A percentile compares a stretch with the other conserved stretches of the same genome.
Conservation (phyloP, 1,140 invertebrate genomes). For the Choristoneura fumiferana region DNA sequence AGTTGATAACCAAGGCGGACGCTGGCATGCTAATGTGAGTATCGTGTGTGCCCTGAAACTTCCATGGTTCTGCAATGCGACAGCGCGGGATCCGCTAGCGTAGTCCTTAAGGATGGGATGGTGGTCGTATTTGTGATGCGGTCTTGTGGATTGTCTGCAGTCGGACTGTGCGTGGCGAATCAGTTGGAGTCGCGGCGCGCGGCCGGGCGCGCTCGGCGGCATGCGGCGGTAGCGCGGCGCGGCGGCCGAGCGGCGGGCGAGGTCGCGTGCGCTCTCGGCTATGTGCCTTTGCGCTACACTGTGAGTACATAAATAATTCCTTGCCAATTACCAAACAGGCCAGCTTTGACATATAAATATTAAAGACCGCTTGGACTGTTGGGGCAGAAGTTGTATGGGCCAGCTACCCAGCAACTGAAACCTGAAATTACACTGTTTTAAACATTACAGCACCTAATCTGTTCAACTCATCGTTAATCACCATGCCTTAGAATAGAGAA, state of each 20-base stretch:
- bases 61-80: constrained; percentile 66
- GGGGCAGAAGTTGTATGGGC: too few relatives aligned
- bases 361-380: too few relatives aligned
- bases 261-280: constrained; percentile 71
- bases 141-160: constrained; percentile 60
- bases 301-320: constrained; percentile 72
- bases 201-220: constrained; percentile 48
- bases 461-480: too few relatives aligned
- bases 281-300: constrained; percentile 77
- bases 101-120: constrained; percentile 29
- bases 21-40: constrained; percentile 76
- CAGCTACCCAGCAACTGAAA: too few relatives aligned
- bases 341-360: too few relatives aligned
- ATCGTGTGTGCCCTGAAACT: constrained; percentile 22
- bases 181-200: constrained; percentile 35
- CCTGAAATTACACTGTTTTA: too few relatives aligned
- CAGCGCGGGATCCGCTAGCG: too few relatives aligned
- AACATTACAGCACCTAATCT: too few relatives aligned
- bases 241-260: constrained; percentile 72
- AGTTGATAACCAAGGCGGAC: constrained; percentile 69
- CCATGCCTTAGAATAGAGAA: too few relatives aligned
- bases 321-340: too few relatives aligned
- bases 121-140: not conserved
- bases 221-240: constrained; percentile 69
- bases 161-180: constrained; percentile 63